These are phyloP conservation scores for Acanthococcus lagerstroemiae DNA, from an alignment of 2,888 invertebrate genomes.

Conservation along the genomic window DNA sequence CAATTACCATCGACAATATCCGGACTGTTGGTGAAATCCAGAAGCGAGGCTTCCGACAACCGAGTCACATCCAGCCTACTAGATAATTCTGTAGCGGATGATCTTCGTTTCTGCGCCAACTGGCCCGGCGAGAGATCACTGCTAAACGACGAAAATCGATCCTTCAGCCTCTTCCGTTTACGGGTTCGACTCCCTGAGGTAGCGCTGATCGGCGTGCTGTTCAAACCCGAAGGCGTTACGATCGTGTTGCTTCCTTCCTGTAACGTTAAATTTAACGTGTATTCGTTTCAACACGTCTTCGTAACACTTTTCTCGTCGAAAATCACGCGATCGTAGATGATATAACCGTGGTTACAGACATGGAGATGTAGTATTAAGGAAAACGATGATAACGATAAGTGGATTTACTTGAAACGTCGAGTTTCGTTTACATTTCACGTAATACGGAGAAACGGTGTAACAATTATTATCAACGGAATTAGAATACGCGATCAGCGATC, in stretches of 20 bases:
- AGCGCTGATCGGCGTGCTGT: constrained; percentile 3
- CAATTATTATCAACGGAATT: too few species aligned
- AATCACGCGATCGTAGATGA: background rate
- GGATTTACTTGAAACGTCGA: too few species aligned
- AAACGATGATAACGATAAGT: too few species aligned
- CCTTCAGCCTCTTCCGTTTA: constrained; percentile 34
- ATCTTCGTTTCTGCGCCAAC: constrained; percentile 59
- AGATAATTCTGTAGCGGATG: constrained; percentile 74
- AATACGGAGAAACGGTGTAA: too few species aligned
- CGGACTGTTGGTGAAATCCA: constrained; percentile 79
- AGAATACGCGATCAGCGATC: too few species aligned
- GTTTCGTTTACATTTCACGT: too few species aligned
- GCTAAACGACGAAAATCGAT: constrained; percentile 30
- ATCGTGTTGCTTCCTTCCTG: background rate
- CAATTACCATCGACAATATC: constrained; percentile 42
- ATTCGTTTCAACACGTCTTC: too few species aligned
- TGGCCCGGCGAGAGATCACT: constrained; percentile 49
- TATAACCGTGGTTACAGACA: background rate
- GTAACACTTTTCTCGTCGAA: too few species aligned
- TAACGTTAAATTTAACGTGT: too few species aligned
- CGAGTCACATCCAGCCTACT: constrained; percentile 67
- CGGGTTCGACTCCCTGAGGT: constrained; percentile 30
- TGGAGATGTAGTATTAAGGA: too few species aligned
- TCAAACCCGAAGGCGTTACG: background rate
- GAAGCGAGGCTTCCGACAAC: constrained; percentile 56